These are phyloP conservation scores for Calephelis nemesis DNA, from an alignment of 1,140 invertebrate species.

Conservation along the genomic window DNA sequence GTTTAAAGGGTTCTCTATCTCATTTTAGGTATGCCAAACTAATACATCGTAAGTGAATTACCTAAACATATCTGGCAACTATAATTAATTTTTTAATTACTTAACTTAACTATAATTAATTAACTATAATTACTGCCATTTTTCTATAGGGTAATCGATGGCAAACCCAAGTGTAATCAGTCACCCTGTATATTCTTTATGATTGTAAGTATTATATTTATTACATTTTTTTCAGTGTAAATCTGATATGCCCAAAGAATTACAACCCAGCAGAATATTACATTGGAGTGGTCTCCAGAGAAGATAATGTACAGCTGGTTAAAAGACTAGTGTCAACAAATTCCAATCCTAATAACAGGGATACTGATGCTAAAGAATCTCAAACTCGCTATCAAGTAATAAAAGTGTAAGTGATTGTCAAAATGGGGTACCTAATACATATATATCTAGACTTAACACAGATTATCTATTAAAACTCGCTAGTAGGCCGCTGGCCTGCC, in stretches of 20 bases:
- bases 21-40: no score
- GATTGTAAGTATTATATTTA: neutral
- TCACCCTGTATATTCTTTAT: conserved; percentile 18
- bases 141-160: no score
- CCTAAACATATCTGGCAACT: no score
- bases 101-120: no score
- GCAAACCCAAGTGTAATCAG: neutral
- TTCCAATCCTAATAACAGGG: neutral
- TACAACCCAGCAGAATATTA: conserved; percentile 88
- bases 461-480: no score
- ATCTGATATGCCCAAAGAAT: conserved; percentile 79
- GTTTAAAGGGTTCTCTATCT: no score
- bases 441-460: no score
- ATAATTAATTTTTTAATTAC: no score
- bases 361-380: neutral
- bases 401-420: neutral
- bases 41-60: no score
- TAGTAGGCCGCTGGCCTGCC: no score
- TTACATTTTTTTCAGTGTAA: conserved; percentile 54
- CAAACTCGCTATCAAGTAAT: neutral
- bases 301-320: conserved; percentile 22
- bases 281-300: conserved; percentile 67
- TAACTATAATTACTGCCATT: no score
- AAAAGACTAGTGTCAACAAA: conserved; percentile 43
- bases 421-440: no score